phyloP scores from a whole-genome alignment of 92 coral and sea anemone genomes.

The Epizoanthus ramosus region DNA sequence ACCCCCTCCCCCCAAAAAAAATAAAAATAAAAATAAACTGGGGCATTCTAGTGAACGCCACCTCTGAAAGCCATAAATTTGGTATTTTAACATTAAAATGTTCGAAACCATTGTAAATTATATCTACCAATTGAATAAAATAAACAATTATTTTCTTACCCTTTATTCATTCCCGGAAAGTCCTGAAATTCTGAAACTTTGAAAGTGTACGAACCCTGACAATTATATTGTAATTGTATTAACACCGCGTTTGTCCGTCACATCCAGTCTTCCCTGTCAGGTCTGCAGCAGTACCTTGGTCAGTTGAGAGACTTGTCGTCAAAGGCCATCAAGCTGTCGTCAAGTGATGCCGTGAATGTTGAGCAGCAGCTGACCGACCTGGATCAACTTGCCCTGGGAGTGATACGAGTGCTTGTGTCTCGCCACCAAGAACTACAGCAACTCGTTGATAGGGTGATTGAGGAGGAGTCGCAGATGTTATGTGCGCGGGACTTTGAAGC shows the following conservation, averaged over 20 bases:
- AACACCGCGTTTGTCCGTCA: neutral
- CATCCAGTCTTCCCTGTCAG: conserved; percentile 5
- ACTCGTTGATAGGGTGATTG: conserved; percentile 60
- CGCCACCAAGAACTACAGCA: conserved; percentile 63
- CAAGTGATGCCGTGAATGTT: conserved; percentile 25
- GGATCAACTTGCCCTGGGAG: conserved; percentile 69
- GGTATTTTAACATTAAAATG: too few relatives aligned
- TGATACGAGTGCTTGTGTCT: conserved; percentile 64
- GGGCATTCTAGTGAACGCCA: too few relatives aligned
- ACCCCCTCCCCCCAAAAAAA: too few relatives aligned
- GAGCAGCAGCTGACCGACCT: conserved; percentile 59
- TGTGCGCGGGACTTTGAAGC: conserved; percentile 69
- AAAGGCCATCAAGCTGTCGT: conserved; percentile 29
- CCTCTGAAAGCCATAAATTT: too few relatives aligned
- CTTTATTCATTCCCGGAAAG: too few relatives aligned
- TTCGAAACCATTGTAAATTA: too few relatives aligned
- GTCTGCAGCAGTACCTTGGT: conserved; percentile 33
- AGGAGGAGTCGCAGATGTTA: conserved; percentile 58
- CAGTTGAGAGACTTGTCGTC: conserved; percentile 28
- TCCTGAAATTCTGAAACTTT: too few relatives aligned
- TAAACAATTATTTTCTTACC: too few relatives aligned
- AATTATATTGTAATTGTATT: too few relatives aligned
- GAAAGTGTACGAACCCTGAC: too few relatives aligned
- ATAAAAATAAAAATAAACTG: too few relatives aligned
- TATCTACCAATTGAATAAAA: too few relatives aligned